phyloP scores from a whole-genome alignment of 2,113 vertebrate species.

The Phylloscopus trochilus region DNA sequence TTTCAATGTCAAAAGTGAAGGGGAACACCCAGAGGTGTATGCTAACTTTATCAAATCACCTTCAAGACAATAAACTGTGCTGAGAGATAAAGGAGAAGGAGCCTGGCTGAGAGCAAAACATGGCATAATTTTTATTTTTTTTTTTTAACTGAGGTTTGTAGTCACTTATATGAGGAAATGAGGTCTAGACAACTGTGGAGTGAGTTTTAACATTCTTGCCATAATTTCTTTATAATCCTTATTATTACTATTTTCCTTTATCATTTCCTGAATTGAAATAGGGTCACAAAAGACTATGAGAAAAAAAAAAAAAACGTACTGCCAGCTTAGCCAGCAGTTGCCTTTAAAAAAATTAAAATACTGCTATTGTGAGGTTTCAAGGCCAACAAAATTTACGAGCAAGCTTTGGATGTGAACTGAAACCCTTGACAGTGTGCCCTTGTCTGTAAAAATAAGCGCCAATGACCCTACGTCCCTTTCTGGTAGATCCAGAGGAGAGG shows the following conservation, averaged over 20 bases:
- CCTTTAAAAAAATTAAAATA: neutral
- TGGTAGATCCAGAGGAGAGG: slow-evolving; percentile 20
- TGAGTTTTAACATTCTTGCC: neutral
- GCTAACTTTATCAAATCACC: neutral
- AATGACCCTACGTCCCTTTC: neutral
- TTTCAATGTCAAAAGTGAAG: neutral
- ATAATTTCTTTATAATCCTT: neutral
- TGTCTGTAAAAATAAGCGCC: slow-evolving; percentile 40
- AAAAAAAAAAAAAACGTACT: neutral
- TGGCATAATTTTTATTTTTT: neutral
- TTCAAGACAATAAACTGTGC: neutral
- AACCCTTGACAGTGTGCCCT: slow-evolving; percentile 18
- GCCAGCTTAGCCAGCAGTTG: neutral
- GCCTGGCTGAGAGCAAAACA: neutral
- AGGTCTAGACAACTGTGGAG: neutral
- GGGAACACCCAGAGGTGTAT: neutral
- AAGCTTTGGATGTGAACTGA: neutral
- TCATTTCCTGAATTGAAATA: neutral
- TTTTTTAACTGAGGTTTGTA: neutral
- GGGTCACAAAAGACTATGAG: neutral
- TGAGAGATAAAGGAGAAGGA: neutral
- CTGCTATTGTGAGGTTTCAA: neutral
- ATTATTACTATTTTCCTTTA: neutral
- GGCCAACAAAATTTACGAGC: neutral
- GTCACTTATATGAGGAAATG: neutral